These are phyloP conservation scores for Capitulum mitella DNA, from an alignment of 2,888 invertebrate genomes.

Conservation along the genomic window DNA sequence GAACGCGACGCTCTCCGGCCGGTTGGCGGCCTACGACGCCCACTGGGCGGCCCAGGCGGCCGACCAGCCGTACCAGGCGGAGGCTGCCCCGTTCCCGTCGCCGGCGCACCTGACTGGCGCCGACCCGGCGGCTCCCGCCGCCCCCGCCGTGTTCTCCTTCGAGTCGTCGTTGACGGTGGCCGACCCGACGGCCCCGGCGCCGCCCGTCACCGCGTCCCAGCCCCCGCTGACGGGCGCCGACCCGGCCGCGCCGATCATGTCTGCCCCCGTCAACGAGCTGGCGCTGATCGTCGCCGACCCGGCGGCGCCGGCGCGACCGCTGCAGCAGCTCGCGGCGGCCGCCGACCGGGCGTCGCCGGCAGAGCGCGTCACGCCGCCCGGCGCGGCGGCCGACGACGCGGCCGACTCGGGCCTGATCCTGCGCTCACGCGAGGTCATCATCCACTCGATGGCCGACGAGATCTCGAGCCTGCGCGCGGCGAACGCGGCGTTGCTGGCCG, in stretches of 20 bases:
- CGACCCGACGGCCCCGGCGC: not conserved
- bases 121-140: not conserved
- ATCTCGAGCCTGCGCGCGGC: slow-evolving; percentile 24
- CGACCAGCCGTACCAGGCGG: not conserved
- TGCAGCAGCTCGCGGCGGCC: too few relatives aligned
- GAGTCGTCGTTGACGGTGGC: not conserved
- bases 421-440: slow-evolving; percentile 17
- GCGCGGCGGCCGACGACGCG: not conserved
- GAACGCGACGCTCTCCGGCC: not conserved
- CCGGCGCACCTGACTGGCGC: not conserved
- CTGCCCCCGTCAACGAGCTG: too few relatives aligned
- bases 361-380: too few relatives aligned
- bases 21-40: not conserved
- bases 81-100: not conserved
- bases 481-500: slow-evolving; percentile 25
- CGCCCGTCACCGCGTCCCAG: not conserved
- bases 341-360: not conserved
- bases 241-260: too few relatives aligned
- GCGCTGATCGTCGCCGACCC: not conserved
- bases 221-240: not conserved
- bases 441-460: slow-evolving; percentile 14
- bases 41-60: not conserved
- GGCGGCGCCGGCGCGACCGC: not conserved
- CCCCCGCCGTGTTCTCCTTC: not conserved
- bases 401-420: not conserved